phyloP scores from a whole-genome alignment of 2,888 invertebrate genomes.

The Leptinotarsa juncta region DNA sequence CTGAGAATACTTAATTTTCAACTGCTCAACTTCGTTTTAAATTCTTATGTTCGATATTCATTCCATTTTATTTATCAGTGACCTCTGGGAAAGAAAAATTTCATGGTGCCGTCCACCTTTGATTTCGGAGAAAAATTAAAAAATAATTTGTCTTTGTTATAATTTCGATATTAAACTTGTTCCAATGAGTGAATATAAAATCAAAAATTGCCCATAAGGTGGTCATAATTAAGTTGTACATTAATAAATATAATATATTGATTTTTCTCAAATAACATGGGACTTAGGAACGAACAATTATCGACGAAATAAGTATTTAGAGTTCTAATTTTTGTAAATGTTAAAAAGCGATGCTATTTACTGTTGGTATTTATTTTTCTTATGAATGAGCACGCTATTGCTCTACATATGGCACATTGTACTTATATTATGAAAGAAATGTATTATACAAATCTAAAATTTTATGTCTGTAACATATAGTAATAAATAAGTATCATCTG shows the following conservation, averaged over 20 bases:
- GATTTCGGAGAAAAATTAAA: conserved; percentile 2
- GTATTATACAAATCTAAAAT: conserved; percentile 59
- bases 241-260: conserved; percentile 21
- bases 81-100: neutral
- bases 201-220: conserved; percentile 31
- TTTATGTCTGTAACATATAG: conserved; percentile 62
- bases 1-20: conserved; percentile 4
- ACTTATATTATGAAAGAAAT: conserved; percentile 59
- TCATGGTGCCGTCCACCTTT: conserved; percentile 32
- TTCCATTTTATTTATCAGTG: conserved; percentile 15
- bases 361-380: conserved; percentile 54
- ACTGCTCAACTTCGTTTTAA: neutral
- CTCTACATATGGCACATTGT: conserved; percentile 59
- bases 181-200: conserved; percentile 35
- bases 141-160: conserved; percentile 30
- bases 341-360: conserved; percentile 52
- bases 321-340: conserved; percentile 52
- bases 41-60: conserved; percentile 1
- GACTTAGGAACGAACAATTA: conserved; percentile 42
- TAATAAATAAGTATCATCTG: conserved; percentile 64
- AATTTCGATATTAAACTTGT: conserved; percentile 34
- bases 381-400: conserved; percentile 55
- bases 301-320: conserved; percentile 28
- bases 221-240: conserved; percentile 35
- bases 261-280: conserved; percentile 32